Evolutionary conservation across 2,113 vertebrate genomes (phyloP), one percentile per base, ranked within the genome.

Genomic region (Hiodon tergisus): DNA sequence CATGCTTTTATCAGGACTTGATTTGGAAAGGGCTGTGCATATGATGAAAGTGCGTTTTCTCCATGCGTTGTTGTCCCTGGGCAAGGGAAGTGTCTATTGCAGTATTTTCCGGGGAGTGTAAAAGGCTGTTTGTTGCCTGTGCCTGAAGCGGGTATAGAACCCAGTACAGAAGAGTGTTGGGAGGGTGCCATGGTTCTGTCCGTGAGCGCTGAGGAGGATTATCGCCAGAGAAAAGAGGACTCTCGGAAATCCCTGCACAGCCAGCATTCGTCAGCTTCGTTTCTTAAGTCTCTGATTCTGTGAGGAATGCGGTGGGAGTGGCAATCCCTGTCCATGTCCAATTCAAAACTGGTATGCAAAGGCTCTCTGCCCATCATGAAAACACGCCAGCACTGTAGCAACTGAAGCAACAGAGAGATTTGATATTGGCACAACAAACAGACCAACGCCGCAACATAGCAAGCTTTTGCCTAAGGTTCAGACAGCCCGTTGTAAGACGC

Each of bases 231-330:
- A 11, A 14, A 9, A 59, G 9, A 59, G 9, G 58, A 14, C 58
- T 14, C 58, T 14, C 58, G 9, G 17, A 16, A 58, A 71, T 58
- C 16, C 16, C 9, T 8, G n/a, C 14, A 16, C 68, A 14, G 68
- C 68, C 68, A 69, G 50, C 4, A 7, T 69, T 14, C 58, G 58
- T 59, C 58, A 14, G 58, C 58, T 59, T 14, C 3, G 6, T 71
- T 57, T 58, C 17, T 58, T 55, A 71, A 57, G 16, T 48, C 69
- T 46, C 69, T 58, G 54, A 71, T 53, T 71, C 69, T 46, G 11
- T 58, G 17, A 17, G 31, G 54, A 71, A 58, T 71, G 55, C 54
- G 46, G 69, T 6, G 16, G 17, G 6, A 17, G 14, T 48, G 31
- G 31, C 31, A 31, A 31, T 31, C 31, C 31, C 31, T 31, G 31